These are phyloP conservation scores for Isotomurus palustris DNA, from an alignment of 2,888 invertebrate genomes.

Conservation along the genomic window DNA sequence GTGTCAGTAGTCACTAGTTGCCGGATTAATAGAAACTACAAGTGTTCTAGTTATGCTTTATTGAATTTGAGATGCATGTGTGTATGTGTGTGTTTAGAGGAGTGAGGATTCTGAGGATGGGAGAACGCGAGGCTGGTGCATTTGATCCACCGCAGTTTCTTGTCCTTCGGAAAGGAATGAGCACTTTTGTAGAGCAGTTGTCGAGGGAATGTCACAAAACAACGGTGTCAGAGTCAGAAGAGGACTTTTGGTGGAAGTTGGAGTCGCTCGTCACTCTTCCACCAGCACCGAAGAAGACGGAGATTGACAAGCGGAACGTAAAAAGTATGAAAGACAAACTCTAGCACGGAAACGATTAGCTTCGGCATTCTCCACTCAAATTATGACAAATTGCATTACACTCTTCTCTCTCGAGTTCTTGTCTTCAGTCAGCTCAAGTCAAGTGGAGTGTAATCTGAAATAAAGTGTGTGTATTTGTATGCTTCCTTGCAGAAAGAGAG, in stretches of 20 bases:
- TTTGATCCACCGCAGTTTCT: background rate
- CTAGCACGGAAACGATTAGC: constrained; percentile 40
- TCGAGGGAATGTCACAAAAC: constrained; percentile 32
- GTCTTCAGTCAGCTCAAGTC: too few species aligned
- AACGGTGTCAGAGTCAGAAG: constrained; percentile 25
- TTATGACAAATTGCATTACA: constrained; percentile 45
- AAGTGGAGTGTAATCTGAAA: too few species aligned
- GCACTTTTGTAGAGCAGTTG: constrained; percentile 36
- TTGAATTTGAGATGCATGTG: too few species aligned
- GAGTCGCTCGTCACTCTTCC: background rate
- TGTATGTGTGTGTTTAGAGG: too few species aligned
- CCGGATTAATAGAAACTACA: too few species aligned
- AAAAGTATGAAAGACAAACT: constrained; percentile 16
- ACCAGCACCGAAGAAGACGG: background rate
- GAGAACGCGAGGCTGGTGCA: too few species aligned
- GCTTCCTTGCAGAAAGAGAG: too few species aligned
- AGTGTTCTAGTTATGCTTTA: too few species aligned
- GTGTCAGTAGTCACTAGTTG: too few species aligned
- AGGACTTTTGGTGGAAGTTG: constrained; percentile 1
- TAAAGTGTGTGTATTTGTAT: too few species aligned
- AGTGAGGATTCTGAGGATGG: too few species aligned
- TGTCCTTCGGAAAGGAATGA: constrained; percentile 9
- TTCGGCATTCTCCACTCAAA: constrained; percentile 43
- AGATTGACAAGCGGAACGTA: constrained; percentile 13
- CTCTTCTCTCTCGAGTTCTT: too few species aligned